Percentiles rank a stretch among this genome's conserved stretches.
Conservation (phyloP, 2,113 vertebrate species). For the Penelope pileata region DNA sequence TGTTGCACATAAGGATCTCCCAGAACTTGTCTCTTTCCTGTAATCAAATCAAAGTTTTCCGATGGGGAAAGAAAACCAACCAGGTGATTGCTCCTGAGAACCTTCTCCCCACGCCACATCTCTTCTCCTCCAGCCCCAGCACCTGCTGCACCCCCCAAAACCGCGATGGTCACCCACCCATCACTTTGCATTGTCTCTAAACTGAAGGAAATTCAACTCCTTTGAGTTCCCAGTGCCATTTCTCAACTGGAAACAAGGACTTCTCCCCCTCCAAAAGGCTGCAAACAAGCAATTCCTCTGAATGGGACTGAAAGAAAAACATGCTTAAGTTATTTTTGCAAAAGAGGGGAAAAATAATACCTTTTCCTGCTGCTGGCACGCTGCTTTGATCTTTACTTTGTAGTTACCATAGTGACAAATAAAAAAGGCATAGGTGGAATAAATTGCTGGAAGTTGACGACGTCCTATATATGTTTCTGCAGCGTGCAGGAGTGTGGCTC, state of each 20-base stretch:
- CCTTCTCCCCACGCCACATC: not conserved
- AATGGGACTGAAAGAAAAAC: conserved; percentile 10
- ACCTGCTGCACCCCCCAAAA: not conserved
- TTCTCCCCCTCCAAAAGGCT: not conserved
- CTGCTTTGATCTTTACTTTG: conserved; percentile 60
- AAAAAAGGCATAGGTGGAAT: conserved; percentile 44
- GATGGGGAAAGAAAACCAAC: not conserved
- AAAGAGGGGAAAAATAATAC: not conserved
- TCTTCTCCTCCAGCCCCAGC: not conserved
- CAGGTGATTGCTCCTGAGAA: not conserved
- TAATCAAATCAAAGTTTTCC: not conserved
- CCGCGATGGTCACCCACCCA: accelerated
- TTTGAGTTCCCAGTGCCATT: not conserved
- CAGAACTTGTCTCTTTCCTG: not conserved
- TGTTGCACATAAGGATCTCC: not conserved
- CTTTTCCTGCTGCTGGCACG: not conserved
- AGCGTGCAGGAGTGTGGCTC: not conserved
- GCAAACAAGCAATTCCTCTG: not conserved
- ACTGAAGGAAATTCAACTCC: not conserved
- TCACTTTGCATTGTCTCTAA: not conserved
- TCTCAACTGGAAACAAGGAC: not conserved
- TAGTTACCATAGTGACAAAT: conserved; percentile 55
- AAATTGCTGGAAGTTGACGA: not conserved
- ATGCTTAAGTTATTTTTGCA: conserved; percentile 11
- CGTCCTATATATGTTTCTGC: not conserved